Base-by-base conservation (phyloP, 2,797 vertebrate genomes). In the Arnoldichthys spilopterus region DNA sequence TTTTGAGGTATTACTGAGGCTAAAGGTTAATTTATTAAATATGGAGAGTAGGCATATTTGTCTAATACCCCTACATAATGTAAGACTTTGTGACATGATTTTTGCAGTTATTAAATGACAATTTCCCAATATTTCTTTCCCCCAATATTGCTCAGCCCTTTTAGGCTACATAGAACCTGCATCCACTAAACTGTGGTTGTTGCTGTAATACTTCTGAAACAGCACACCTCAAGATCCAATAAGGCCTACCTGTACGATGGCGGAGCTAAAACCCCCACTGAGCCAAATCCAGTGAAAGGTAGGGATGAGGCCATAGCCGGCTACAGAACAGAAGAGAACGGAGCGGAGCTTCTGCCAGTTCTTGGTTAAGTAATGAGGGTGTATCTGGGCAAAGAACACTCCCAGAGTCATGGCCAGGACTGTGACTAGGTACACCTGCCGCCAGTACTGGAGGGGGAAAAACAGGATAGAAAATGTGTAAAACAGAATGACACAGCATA, bases 321-420 rank as follows among this genome's bases (percentile, higher is more conserved):
- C 95, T 59, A 99, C 95, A 0, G 89, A 95, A 88, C 96, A 98
- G 82, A 98, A 98, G 90, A 96, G 95, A 89, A 96, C 12, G 0
- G 94, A 96, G 78, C 96, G 96, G 69, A 97, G 91, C 79, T 92
- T 92, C 87, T 95, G 95, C 97, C 98, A 98, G 88, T 96, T 96
- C 73, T 97, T 95, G 0, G 95, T 96, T 90, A 98, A 95, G 93
- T 97, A 98, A 84, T 86, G 96, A 62, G 97, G 97, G 66, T 98
- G 97, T 77, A 98, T 98, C 92, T 98, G 98, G 24, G 96, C 96
- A 34, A 98, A 96, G 89, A 99, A 99, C 22, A 98, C 95, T 1
- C 95, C 94, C 90, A 98, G 86, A 87, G 98, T 96, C 96, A 99
- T 96, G 9, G 96, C 96, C 72, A 98, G 92, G 74, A 98, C 97